Conservation (phyloP, 2,888 invertebrate species). For the Calameuta filiformis region DNA sequence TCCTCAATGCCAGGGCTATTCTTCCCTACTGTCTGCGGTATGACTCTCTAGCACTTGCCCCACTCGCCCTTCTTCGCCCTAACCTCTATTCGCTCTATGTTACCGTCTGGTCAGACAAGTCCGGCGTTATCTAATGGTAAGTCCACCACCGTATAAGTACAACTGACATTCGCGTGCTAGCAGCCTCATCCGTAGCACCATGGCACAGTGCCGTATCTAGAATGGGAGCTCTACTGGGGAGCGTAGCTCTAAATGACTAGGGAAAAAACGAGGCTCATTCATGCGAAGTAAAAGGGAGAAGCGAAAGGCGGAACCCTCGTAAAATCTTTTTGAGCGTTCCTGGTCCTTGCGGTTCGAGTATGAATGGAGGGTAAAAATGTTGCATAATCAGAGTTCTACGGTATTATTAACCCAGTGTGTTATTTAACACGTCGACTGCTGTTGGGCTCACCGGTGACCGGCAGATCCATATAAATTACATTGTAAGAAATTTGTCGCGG, state of each 20-base stretch:
- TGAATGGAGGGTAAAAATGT: not conserved
- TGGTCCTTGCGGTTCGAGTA: not conserved
- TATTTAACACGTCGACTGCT: not conserved
- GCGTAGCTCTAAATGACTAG: not conserved
- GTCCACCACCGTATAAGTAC: not conserved
- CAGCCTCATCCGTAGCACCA: not conserved
- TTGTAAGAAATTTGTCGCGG: too few relatives aligned
- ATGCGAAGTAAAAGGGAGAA: not conserved
- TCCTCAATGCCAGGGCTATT: not conserved
- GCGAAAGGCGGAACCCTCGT: not conserved
- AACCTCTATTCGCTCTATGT: not conserved
- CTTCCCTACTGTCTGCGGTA: not conserved
- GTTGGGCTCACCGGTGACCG: too few relatives aligned
- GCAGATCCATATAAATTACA: too few relatives aligned
- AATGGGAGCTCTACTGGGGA: not conserved
- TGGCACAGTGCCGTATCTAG: not conserved
- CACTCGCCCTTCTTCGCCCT: not conserved
- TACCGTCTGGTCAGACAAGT: not conserved
- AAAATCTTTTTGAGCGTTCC: not conserved
- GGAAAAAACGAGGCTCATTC: not conserved
- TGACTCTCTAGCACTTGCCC: not conserved
- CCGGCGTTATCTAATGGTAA: conserved; percentile 1
- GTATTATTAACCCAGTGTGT: not conserved
- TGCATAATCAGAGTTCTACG: not conserved
- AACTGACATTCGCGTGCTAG: not conserved